Conservation (phyloP, 2,888 invertebrate genomes). For the Liposcelis brunnea region DNA sequence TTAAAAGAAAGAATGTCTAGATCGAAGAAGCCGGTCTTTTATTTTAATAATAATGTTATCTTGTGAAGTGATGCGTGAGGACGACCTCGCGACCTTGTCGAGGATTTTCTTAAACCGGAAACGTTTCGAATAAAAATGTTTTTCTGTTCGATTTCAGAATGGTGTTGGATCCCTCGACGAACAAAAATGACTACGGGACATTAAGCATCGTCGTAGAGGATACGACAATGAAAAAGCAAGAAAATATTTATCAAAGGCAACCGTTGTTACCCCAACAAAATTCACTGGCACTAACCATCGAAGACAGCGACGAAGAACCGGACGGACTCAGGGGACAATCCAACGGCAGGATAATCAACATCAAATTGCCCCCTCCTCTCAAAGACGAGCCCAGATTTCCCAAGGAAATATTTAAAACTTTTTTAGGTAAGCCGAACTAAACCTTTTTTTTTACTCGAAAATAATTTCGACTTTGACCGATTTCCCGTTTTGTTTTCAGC, state of each 20-base stretch:
- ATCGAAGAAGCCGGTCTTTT: too few relatives aligned
- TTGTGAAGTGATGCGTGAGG: too few relatives aligned
- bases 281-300: slow-evolving; percentile 5
- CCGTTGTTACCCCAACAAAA: slow-evolving; percentile 32
- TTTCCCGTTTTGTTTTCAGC: slow-evolving; percentile 28
- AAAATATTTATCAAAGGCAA: slow-evolving; percentile 41
- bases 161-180: slow-evolving; percentile 43
- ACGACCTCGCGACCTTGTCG: too few relatives aligned
- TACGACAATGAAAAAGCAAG: slow-evolving; percentile 19
- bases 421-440: slow-evolving; percentile 30
- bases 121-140: too few relatives aligned
- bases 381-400: slow-evolving; percentile 63
- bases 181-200: slow-evolving; percentile 42
- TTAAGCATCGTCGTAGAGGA: slow-evolving; percentile 22
- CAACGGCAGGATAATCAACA: slow-evolving; percentile 30
- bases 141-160: slow-evolving; percentile 33
- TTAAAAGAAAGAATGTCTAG: too few relatives aligned
- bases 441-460: slow-evolving; percentile 16
- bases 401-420: slow-evolving; percentile 70
- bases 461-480: background rate
- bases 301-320: slow-evolving; percentile 15
- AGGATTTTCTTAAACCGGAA: background rate
- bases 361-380: slow-evolving; percentile 46
- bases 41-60: too few relatives aligned
- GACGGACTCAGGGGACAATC: slow-evolving; percentile 12